phyloP scores from a whole-genome alignment of 2,113 vertebrate genomes.

The Paratilapia polleni region DNA sequence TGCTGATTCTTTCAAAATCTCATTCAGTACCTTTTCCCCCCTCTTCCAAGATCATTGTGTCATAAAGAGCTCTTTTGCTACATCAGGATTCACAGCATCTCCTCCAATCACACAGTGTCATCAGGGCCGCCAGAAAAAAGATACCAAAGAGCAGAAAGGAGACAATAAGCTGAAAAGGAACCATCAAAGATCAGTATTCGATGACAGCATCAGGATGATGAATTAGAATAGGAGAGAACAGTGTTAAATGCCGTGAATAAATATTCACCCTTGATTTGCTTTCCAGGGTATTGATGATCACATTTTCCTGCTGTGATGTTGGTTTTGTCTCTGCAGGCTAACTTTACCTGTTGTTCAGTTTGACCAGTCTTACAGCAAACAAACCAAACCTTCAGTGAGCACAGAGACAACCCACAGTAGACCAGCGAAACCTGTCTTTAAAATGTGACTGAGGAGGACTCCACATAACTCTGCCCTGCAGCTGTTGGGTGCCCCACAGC shows the following conservation, averaged over 20 bases:
- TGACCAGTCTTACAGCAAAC: background rate
- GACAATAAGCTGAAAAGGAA: fast-evolving
- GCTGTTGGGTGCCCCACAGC: too few species aligned
- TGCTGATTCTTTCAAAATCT: fast-evolving
- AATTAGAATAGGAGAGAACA: background rate
- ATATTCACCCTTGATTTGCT: background rate
- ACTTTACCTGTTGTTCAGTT: background rate
- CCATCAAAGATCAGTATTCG: fast-evolving
- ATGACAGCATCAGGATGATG: background rate
- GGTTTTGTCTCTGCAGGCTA: background rate
- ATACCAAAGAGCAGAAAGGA: fast-evolving
- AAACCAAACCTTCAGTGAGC: constrained; percentile 7
- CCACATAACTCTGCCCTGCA: too few species aligned
- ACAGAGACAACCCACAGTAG: fast-evolving
- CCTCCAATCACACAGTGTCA: fast-evolving
- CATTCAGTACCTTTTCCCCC: background rate
- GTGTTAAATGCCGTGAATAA: background rate
- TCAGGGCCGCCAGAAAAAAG: fast-evolving
- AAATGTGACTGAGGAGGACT: too few species aligned
- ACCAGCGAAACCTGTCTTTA: fast-evolving
- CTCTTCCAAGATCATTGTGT: background rate
- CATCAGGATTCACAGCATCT: background rate
- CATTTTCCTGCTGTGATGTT: background rate
- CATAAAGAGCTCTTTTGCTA: background rate
- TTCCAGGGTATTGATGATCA: background rate